Evolutionary conservation across 2,888 invertebrate genomes (phyloP).

Genomic region (Heteromurus nitidus): DNA sequence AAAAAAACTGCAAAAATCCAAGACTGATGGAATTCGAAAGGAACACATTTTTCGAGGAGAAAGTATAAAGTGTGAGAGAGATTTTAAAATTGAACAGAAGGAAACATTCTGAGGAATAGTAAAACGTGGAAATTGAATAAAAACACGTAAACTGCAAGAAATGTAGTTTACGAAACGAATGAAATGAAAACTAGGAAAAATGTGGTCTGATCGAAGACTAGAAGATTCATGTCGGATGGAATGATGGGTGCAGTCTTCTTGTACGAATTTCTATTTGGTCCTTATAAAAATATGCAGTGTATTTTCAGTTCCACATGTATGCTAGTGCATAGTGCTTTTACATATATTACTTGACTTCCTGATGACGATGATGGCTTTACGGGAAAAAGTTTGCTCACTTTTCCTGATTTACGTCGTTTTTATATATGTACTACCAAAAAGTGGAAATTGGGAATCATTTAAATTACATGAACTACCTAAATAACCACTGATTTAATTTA

Average conservation of each 20-base stretch:
- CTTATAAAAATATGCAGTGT: no score
- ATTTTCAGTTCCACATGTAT: no score
- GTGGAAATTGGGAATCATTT: no score
- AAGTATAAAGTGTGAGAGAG: slow-evolving; percentile 2
- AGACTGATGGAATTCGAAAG: slow-evolving; percentile 46
- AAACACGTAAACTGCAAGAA: slow-evolving; percentile 9
- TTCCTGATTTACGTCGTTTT: no score
- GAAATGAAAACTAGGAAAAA: slow-evolving; percentile 45
- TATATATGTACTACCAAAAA: no score
- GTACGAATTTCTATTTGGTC: slow-evolving; percentile 33
- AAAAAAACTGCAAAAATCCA: no score
- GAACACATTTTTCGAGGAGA: slow-evolving; percentile 25
- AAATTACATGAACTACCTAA: no score
- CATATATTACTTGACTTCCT: no score
- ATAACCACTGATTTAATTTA: no score
- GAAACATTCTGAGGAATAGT: slow-evolving; percentile 34
- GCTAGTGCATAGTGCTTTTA: no score
- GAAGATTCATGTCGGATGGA: slow-evolving; percentile 42
- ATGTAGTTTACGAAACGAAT: slow-evolving; percentile 19
- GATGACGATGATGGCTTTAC: no score
- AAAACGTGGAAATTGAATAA: slow-evolving; percentile 52
- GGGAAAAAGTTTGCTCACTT: no score
- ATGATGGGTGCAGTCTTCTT: slow-evolving; percentile 27
- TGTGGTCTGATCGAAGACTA: slow-evolving; percentile 45
- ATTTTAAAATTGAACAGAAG: slow-evolving; percentile 45